phyloP scores from a whole-genome alignment of 1,140 invertebrate genomes.

The Ganaspis sp. region DNA sequence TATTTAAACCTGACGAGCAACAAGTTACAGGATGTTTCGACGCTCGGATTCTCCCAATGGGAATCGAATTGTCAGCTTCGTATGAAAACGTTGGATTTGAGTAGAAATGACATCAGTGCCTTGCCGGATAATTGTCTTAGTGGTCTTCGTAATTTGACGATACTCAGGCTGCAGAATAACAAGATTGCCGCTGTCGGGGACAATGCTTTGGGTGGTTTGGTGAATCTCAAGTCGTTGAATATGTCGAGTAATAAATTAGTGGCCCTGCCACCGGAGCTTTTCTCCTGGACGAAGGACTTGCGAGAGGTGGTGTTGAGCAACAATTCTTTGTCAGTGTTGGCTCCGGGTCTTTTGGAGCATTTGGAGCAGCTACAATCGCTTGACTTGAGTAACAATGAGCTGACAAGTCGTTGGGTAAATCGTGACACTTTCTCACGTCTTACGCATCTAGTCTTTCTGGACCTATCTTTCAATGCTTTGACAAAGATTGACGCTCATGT shows the following conservation, averaged over 20 bases:
- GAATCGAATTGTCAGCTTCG: slow-evolving; percentile 79
- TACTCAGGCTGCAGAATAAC: slow-evolving; percentile 85
- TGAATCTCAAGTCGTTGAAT: slow-evolving; percentile 83
- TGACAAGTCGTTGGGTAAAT: slow-evolving; percentile 88
- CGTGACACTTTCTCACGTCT: slow-evolving; percentile 86
- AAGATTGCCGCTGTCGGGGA: slow-evolving; percentile 84
- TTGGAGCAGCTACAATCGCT: slow-evolving; percentile 86
- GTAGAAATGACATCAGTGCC: slow-evolving; percentile 83
- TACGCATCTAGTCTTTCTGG: slow-evolving; percentile 83
- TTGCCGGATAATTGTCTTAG: slow-evolving; percentile 83
- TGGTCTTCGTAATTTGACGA: slow-evolving; percentile 80
- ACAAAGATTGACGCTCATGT: slow-evolving; percentile 83
- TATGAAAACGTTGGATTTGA: slow-evolving; percentile 84
- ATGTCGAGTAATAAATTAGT: slow-evolving; percentile 86
- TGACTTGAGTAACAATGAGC: slow-evolving; percentile 85
- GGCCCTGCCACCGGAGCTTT: slow-evolving; percentile 84
- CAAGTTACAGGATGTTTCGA: slow-evolving; percentile 85
- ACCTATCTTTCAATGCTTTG: slow-evolving; percentile 85
- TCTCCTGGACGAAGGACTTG: slow-evolving; percentile 82
- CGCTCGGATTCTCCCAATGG: slow-evolving; percentile 84
- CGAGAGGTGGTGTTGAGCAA: slow-evolving; percentile 86
- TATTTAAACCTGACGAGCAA: slow-evolving; percentile 87
- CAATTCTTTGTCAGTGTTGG: slow-evolving; percentile 86
- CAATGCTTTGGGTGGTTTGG: slow-evolving; percentile 82
- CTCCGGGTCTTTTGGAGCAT: slow-evolving; percentile 85